Conservation (phyloP, 2,113 vertebrate species). For the Aleadryas rufinucha region DNA sequence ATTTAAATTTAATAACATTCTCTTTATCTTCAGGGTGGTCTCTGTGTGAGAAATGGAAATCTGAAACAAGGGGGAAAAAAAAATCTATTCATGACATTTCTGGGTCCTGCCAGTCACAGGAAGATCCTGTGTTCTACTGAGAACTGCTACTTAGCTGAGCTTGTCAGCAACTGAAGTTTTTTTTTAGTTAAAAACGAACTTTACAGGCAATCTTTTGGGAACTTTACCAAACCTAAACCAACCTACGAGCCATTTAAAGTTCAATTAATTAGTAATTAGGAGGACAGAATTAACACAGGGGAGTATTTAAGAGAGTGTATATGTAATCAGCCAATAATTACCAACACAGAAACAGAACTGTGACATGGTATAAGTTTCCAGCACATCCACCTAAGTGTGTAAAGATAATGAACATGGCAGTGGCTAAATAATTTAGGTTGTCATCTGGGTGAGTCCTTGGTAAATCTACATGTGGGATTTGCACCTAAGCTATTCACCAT, state of each 20-base stretch:
- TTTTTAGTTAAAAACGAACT: background rate
- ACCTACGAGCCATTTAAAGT: conserved; percentile 4
- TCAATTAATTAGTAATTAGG: conserved; percentile 36
- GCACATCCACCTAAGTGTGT: background rate
- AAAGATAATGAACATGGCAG: background rate
- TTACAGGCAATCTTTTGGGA: background rate
- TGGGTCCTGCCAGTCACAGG: background rate
- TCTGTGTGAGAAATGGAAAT: background rate
- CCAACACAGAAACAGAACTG: background rate
- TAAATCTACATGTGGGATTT: background rate
- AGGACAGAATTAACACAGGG: conserved; percentile 12
- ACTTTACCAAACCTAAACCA: background rate
- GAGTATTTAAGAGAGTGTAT: conserved; percentile 1
- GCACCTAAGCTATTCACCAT: background rate
- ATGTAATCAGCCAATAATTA: conserved; percentile 27
- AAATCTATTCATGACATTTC: background rate
- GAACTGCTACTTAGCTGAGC: background rate
- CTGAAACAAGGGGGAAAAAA: background rate
- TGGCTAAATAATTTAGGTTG: background rate
- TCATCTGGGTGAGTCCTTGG: background rate
- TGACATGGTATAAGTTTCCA: background rate
- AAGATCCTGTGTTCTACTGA: background rate
- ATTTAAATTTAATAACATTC: background rate
- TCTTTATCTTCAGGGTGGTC: background rate
- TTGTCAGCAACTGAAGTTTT: background rate